Conservation (phyloP, 2,888 invertebrate genomes). For the Cylloceria caligata region DNA sequence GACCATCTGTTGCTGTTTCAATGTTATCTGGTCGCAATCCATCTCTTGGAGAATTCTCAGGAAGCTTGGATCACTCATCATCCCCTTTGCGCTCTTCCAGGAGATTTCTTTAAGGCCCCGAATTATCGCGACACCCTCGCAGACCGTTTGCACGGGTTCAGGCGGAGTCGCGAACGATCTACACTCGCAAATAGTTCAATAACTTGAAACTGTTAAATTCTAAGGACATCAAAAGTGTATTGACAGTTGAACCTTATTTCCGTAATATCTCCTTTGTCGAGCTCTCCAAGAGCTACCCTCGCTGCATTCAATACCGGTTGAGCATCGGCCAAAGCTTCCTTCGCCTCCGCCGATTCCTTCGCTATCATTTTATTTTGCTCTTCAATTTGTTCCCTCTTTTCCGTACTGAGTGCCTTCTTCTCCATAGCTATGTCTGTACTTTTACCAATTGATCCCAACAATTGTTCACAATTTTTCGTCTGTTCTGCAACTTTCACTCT, state of each 20-base stretch:
- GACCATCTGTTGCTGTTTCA: constrained; percentile 89
- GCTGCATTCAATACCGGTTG: constrained; percentile 94
- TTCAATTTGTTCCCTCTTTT: constrained; percentile 93
- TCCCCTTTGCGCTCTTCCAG: constrained; percentile 96
- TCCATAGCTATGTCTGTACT: constrained; percentile 90
- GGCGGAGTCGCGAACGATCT: constrained; percentile 96
- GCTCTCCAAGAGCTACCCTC: constrained; percentile 90
- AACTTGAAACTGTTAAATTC: not conserved
- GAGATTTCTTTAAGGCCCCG: constrained; percentile 93
- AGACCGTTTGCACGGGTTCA: constrained; percentile 94
- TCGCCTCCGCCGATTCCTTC: constrained; percentile 94
- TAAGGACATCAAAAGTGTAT: not conserved
- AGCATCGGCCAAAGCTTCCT: constrained; percentile 91
- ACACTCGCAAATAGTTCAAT: not conserved
- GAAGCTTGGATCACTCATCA: constrained; percentile 97
- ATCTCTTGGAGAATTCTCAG: constrained; percentile 92
- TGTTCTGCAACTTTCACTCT: constrained; percentile 93
- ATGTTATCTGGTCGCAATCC: constrained; percentile 92
- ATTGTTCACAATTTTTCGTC: constrained; percentile 91
- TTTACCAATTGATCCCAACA: constrained; percentile 91
- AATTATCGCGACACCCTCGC: constrained; percentile 95
- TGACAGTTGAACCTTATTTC: constrained; percentile 88
- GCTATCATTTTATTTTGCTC: constrained; percentile 92
- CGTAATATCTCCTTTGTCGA: constrained; percentile 96
- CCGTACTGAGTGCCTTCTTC: constrained; percentile 92